These are phyloP conservation scores for Polydrusus cervinus DNA, from an alignment of 2,888 invertebrate species.

Conservation along the genomic window DNA sequence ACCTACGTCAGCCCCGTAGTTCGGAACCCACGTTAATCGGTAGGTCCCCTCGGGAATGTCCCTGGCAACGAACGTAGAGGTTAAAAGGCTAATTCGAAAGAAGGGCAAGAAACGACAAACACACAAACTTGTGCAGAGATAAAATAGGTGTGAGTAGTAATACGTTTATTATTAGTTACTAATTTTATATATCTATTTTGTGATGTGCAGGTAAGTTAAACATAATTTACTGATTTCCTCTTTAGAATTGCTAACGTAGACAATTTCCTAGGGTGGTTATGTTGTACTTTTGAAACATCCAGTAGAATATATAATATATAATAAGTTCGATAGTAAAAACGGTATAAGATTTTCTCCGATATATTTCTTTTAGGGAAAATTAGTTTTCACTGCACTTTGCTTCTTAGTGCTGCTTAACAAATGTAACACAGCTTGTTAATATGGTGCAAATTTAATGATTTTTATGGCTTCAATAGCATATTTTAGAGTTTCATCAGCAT, in stretches of 20 bases:
- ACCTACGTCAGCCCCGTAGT: no score
- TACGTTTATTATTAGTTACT: background rate
- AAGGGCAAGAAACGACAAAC: no score
- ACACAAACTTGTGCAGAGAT: background rate
- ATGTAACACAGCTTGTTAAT: background rate
- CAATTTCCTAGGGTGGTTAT: background rate
- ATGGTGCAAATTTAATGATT: no score
- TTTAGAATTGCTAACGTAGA: background rate
- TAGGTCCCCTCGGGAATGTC: no score
- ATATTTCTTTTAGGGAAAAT: background rate
- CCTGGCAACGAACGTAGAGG: no score
- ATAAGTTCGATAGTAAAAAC: no score
- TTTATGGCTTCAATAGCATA: no score
- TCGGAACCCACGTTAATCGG: no score
- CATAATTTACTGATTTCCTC: background rate
- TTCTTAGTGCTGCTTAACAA: background rate
- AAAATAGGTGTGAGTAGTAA: background rate
- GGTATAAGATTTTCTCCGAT: background rate
- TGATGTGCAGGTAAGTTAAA: conserved; percentile 29
- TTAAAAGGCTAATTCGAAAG: no score
- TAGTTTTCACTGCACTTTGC: background rate
- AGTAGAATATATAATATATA: no score
- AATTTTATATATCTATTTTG: background rate
- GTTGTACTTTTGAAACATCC: background rate
- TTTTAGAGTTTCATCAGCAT: no score